Base-by-base conservation (phyloP, 2,888 invertebrate species). In the Oeneis ivallda region DNA sequence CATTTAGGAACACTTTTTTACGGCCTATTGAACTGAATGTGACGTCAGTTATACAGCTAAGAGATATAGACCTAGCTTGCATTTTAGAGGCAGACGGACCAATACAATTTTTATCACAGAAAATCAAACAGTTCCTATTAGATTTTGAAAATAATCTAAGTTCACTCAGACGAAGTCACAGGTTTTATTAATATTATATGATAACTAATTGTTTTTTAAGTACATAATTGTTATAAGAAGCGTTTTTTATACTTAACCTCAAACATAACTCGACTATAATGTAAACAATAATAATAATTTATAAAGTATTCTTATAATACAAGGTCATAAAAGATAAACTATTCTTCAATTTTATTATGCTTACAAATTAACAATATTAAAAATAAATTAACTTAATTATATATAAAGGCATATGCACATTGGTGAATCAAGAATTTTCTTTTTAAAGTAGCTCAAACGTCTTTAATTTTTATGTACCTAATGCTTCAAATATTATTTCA, bases 261-360 rank as follows among this genome's bases (percentile, higher is more conserved):
- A 61, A 61, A 50, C 50, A 7, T 61, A 61, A 61, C 39, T 61
- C 11, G n/a, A 57, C 52, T 65, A 65, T 50, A 64, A 37, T n/a
- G n/a, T n/a, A 64, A 57, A 50, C 50, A 52, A 52, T 43, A 37
- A 45, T 37, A 56, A 49, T 57, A 62, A 15, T 56, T 43, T 15
- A 53, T 53, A 50, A 62, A 52, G 43, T 65, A 11, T 65, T 43
- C 50, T 61, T 53, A 59, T 53, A 53, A 65, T 57, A 57, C 17
- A 65, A 50, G 41, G 15, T 41, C 13, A 60, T 61, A 59, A 59
- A 49, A 59, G 52, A 61, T 32, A 41, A 52, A 41, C 6, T 52
- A 41, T 11, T 15, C 52, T 52, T 39, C 41, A 50, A 39, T 50
- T n/a, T n/a, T n/a, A n/a, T n/a, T 39, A 50, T 26, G 58, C 58